These are phyloP conservation scores for Pteropus alecto DNA, from an alignment of 2,113 vertebrate genomes.

Conservation along the genomic window DNA sequence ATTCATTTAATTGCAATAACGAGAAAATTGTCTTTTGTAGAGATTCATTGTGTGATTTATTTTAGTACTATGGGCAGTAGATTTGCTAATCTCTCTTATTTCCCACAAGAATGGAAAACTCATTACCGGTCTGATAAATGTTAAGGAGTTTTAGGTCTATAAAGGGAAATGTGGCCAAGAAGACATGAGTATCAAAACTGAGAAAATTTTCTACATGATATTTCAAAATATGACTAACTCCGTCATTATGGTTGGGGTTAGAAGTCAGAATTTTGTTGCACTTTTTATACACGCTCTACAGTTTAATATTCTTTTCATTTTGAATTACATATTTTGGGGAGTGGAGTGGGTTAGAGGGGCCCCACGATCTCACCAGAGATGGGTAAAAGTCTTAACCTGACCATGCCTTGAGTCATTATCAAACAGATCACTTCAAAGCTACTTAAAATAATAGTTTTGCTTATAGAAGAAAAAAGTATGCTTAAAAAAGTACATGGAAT, in stretches of 20 bases:
- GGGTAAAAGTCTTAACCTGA: background rate
- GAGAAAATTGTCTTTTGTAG: background rate
- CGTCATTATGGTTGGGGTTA: background rate
- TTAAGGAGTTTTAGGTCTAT: background rate
- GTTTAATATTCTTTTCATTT: background rate
- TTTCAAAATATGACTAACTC: background rate
- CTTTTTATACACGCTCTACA: background rate
- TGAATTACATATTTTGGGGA: background rate
- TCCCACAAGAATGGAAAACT: background rate
- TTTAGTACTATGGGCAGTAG: background rate
- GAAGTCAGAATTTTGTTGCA: background rate
- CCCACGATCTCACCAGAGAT: background rate
- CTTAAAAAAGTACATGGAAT: background rate
- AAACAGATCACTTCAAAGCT: background rate
- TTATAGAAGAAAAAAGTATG: background rate
- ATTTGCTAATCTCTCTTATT: background rate
- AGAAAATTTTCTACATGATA: background rate
- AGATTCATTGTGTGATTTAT: conserved; percentile 1
- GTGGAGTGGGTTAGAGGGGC: background rate
- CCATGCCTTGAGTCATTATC: background rate
- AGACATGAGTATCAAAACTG: background rate
- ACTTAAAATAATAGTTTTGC: background rate
- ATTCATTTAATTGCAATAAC: background rate
- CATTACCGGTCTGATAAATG: background rate
- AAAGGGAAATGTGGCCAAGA: background rate